phyloP scores from a whole-genome alignment of 2,113 vertebrate species.

The Sander vitreus region DNA sequence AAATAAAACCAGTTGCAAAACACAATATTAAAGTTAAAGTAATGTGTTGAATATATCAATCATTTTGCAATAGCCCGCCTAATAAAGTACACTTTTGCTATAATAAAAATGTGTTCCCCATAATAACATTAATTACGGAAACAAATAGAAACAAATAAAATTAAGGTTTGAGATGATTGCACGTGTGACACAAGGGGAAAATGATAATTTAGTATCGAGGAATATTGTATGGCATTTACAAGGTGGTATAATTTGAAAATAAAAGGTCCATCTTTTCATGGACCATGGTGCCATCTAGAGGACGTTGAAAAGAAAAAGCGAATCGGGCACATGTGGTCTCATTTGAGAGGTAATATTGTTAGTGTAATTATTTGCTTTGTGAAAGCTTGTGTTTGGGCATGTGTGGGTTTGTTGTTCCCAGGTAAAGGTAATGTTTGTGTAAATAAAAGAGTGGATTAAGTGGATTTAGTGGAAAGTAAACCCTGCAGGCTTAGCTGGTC shows the following conservation, averaged over 20 bases:
- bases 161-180: constrained; percentile 55
- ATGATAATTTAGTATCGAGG: constrained; percentile 64
- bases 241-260: constrained; percentile 62
- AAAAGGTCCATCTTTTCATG: constrained; percentile 69
- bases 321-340: not conserved
- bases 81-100: constrained; percentile 30
- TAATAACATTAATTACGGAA: constrained; percentile 61
- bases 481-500: not conserved
- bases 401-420: not conserved
- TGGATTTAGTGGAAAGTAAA: not conserved
- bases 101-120: constrained; percentile 57
- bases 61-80: not conserved
- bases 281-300: constrained; percentile 85
- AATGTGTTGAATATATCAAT: constrained; percentile 11
- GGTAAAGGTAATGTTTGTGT: not conserved
- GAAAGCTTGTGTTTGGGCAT: not conserved
- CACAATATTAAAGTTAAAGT: not conserved
- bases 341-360: not conserved
- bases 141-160: constrained; percentile 60
- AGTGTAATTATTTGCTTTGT: not conserved
- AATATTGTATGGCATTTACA: constrained; percentile 70
- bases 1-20: constrained; percentile 8
- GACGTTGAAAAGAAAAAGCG: constrained; percentile 19
- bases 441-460: not conserved
- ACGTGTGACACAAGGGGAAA: constrained; percentile 64